Evolutionary conservation across 2,888 invertebrate genomes (phyloP).

Genomic region (Camponotus fellah): DNA sequence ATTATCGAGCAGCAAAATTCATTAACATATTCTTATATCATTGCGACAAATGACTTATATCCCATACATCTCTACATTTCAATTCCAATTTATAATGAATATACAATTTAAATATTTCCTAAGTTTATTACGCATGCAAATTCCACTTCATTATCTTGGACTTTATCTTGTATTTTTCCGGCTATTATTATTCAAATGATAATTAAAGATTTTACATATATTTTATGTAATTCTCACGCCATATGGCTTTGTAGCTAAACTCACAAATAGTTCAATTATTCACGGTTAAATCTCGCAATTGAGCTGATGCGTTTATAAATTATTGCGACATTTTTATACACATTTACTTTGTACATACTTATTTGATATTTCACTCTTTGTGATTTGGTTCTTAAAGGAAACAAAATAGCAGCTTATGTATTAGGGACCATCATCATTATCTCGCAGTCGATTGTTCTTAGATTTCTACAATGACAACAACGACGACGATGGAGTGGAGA

Average conservation of each 20-base stretch:
- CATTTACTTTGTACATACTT: neutral
- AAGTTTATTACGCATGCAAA: slow-evolving; percentile 37
- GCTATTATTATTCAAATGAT: neutral
- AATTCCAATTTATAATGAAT: slow-evolving; percentile 17
- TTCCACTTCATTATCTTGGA: slow-evolving; percentile 30
- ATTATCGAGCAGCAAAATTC: slow-evolving; percentile 26
- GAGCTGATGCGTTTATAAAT: neutral
- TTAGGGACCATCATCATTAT: slow-evolving; percentile 62
- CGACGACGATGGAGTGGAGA: slow-evolving; percentile 3
- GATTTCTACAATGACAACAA: slow-evolving; percentile 75
- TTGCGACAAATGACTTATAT: neutral
- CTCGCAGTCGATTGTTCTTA: slow-evolving; percentile 67
- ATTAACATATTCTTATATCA: slow-evolving; percentile 40
- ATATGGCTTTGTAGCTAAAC: neutral
- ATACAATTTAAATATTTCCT: slow-evolving; percentile 27
- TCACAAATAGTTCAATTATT: neutral
- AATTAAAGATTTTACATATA: slow-evolving; percentile 9
- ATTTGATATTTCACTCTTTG: neutral
- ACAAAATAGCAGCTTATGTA: neutral
- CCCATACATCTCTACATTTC: slow-evolving; percentile 6
- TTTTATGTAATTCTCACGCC: slow-evolving; percentile 22
- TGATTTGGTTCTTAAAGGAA: neutral
- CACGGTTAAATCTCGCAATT: neutral
- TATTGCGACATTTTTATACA: neutral
- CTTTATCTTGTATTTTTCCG: slow-evolving; percentile 28